phyloP scores from a whole-genome alignment of 2,797 vertebrate genomes.

The Phrynocephalus vlangalii region DNA sequence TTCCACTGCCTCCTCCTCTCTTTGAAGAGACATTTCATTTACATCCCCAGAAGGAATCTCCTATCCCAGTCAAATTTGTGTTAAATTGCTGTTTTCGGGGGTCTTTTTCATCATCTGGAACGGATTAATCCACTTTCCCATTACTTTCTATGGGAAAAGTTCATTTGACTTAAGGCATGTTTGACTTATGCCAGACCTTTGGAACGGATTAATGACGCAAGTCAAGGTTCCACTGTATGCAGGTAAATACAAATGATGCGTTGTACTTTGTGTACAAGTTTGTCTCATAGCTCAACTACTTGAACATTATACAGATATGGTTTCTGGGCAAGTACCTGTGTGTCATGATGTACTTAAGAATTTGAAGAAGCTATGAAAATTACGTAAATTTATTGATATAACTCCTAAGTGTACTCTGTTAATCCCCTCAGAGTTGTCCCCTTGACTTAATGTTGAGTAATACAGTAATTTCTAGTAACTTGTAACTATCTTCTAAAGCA shows the following conservation, averaged over 20 bases:
- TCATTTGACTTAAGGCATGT: too few species aligned
- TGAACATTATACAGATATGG: conserved; percentile 24
- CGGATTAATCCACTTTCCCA: too few species aligned
- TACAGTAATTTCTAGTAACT: conserved; percentile 5
- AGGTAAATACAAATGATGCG: neutral
- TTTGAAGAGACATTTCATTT: too few species aligned
- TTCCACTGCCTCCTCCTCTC: too few species aligned
- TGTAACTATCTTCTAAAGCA: neutral
- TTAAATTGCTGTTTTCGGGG: too few species aligned
- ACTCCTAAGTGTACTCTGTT: neutral
- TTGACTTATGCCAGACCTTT: too few species aligned
- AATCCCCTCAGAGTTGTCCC: neutral
- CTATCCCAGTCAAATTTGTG: too few species aligned
- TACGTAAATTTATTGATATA: neutral
- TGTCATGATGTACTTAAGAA: neutral
- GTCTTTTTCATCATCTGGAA: too few species aligned
- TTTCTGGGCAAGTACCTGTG: neutral
- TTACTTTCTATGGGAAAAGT: too few species aligned
- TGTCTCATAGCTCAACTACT: neutral
- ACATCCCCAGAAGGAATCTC: too few species aligned
- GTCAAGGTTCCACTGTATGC: too few species aligned
- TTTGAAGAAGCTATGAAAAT: neutral
- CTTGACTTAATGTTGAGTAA: conserved; percentile 23
- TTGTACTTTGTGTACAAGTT: neutral
- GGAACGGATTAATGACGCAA: too few species aligned